phyloP scores from a whole-genome alignment of 2,797 vertebrate species.

The Pristis pectinata region DNA sequence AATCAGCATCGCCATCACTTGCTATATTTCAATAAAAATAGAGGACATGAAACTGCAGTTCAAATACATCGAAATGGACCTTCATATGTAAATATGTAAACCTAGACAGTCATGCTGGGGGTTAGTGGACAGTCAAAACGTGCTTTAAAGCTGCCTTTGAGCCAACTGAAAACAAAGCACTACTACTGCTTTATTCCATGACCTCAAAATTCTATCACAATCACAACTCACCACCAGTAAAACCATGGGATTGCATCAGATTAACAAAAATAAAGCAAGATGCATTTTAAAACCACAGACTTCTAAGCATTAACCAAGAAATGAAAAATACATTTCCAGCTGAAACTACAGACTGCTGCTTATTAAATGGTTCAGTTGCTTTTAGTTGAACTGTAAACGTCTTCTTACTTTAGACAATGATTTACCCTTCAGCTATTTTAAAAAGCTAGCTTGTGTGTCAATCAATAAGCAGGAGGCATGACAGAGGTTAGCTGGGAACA shows the following conservation, averaged over 20 bases:
- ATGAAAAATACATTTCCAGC: neutral
- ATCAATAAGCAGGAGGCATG: neutral
- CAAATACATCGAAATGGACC: neutral
- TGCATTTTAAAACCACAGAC: neutral
- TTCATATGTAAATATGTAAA: neutral
- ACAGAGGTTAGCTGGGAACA: neutral
- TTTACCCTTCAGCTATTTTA: conserved; percentile 7
- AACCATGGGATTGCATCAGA: neutral
- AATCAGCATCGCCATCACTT: too few species aligned
- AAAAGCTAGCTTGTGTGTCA: neutral
- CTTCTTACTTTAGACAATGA: neutral
- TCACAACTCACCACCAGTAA: neutral
- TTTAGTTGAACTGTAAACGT: neutral
- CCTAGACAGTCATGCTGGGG: neutral
- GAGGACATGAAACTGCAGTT: neutral
- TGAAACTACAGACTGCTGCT: neutral
- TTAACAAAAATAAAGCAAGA: neutral
- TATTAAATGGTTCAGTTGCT: neutral
- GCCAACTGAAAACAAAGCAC: neutral
- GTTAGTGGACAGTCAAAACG: neutral
- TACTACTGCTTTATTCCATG: neutral
- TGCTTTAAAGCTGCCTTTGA: neutral
- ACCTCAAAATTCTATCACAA: neutral
- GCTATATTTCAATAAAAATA: neutral
- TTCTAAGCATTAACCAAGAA: neutral